Percentiles rank a stretch among this genome's conserved stretches.
Conservation (phyloP, 2,797 vertebrate genomes). For the Hoplostethus atlanticus region DNA sequence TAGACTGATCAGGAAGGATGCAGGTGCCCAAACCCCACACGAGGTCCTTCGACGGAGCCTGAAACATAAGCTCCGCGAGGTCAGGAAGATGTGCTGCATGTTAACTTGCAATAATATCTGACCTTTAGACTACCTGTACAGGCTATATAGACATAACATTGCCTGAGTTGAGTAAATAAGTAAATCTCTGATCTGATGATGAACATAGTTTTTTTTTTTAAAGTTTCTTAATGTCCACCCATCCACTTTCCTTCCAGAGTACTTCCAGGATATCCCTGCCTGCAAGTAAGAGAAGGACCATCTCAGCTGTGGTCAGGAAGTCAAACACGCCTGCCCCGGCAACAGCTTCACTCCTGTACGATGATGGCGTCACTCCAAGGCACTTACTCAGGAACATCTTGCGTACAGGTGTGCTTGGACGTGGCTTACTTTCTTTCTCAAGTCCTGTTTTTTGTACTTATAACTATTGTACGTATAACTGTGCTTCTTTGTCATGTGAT, state of each 20-base stretch:
- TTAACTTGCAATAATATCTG: no score
- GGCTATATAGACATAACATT: no score
- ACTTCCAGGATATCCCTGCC: slow-evolving; percentile 61
- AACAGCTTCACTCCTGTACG: slow-evolving; percentile 40
- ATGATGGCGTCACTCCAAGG: slow-evolving; percentile 74
- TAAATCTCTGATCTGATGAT: neutral
- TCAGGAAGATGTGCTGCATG: slow-evolving; percentile 26
- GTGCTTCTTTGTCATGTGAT: slow-evolving; percentile 2
- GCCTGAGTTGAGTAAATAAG: no score
- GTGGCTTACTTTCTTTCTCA: neutral
- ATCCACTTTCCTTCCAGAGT: slow-evolving; percentile 56
- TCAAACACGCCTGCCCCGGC: neutral
- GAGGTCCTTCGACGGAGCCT: slow-evolving; percentile 68
- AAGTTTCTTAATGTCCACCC: neutral
- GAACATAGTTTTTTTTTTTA: neutral
- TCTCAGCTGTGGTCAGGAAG: slow-evolving; percentile 24
- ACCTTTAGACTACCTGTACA: no score
- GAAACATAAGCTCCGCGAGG: slow-evolving; percentile 70
- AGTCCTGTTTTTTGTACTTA: neutral
- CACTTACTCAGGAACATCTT: slow-evolving; percentile 77
- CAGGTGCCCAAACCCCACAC: slow-evolving; percentile 64
- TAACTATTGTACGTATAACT: neutral
- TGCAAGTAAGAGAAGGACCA: slow-evolving; percentile 19
- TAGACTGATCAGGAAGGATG: slow-evolving; percentile 44
- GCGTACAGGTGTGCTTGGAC: slow-evolving; percentile 62